Base-by-base conservation (phyloP, 2,888 invertebrate species). In the Geophilus truncorum region DNA sequence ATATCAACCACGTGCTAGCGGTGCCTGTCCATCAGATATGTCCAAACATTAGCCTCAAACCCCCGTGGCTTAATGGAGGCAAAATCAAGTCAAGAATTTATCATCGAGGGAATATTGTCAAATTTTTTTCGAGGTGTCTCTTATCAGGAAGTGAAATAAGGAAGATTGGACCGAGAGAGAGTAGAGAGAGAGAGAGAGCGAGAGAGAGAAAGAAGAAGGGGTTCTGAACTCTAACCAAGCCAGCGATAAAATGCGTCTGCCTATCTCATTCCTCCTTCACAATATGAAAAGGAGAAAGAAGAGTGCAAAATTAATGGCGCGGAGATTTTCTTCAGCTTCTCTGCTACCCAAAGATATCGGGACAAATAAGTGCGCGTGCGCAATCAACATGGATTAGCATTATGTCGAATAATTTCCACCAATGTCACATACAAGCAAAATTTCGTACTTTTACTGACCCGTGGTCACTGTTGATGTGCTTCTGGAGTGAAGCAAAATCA, bases 181-280 rank as follows among this genome's bases (percentile, higher is more conserved):
- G 51, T 40, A 15, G 7, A 51, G 51, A 18, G 51, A 51, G 18
- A 51, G 51, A n/a, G 21, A 51, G 40, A 40, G 40, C 9, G 36
- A 36, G 36, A 40, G 40, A 40, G 40, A 40, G 40, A 40, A 40
- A 51, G 18, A 51, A 51, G 80, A 70, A 80, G 34, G 36, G 80
- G 80, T 80, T 80, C 70, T 80, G 80, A 80, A 80, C 80, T 80
- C 80, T 80, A 80, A 80, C 80, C 80, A 80, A 9, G 80, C 70
- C 80, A 21, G 32, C 70, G 80, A 80, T 80, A 80, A 80, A 51
- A 51, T 51, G 51, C 51, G 51, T 51, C 51, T 51, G 80, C 80
- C 80, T 80, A 80, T 80, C 80, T 80, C 80, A 80, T 80, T 80
- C 80, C 70, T 80, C 80, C 62, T 80, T 51, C 51, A 51, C 51